Conservation (phyloP, 2,888 invertebrate species). For the Archips crataeganus region DNA sequence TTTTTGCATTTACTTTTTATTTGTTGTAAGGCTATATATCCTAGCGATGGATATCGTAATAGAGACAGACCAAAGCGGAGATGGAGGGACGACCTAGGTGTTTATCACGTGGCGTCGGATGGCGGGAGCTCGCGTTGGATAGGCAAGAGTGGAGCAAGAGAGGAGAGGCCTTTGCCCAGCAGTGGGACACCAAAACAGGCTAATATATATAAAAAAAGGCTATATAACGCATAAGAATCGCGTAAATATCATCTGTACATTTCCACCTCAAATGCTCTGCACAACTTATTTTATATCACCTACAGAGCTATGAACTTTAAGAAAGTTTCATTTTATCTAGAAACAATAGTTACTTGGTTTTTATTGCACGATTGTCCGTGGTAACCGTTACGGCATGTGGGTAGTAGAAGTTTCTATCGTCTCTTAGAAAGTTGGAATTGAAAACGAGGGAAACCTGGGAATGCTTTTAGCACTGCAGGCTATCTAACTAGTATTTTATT, state of each 20-base stretch:
- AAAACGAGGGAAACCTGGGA: constrained; percentile 30
- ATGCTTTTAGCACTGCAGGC: constrained; percentile 21
- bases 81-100: too few species aligned
- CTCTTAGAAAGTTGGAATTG: constrained; percentile 32
- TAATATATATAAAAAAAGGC: too few species aligned
- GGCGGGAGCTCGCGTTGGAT: too few species aligned
- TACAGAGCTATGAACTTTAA: constrained; percentile 15
- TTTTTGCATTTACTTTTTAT: background rate
- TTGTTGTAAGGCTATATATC: background rate
- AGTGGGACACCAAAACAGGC: too few species aligned
- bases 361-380: constrained; percentile 25
- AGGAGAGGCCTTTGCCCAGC: too few species aligned
- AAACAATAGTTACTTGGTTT: constrained; percentile 31
- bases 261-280: background rate
- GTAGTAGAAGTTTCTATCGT: constrained; percentile 27
- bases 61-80: too few species aligned
- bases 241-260: background rate
- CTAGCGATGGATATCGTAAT: too few species aligned
- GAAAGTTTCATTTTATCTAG: constrained; percentile 27
- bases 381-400: constrained; percentile 5
- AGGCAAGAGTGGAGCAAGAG: too few species aligned
- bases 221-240: background rate
- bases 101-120: too few species aligned
- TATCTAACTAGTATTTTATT: constrained; percentile 18
- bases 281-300: constrained; percentile 26